These are phyloP conservation scores for Drosophila micromelanica DNA, from an alignment of 1,140 invertebrate genomes.

Conservation along the genomic window DNA sequence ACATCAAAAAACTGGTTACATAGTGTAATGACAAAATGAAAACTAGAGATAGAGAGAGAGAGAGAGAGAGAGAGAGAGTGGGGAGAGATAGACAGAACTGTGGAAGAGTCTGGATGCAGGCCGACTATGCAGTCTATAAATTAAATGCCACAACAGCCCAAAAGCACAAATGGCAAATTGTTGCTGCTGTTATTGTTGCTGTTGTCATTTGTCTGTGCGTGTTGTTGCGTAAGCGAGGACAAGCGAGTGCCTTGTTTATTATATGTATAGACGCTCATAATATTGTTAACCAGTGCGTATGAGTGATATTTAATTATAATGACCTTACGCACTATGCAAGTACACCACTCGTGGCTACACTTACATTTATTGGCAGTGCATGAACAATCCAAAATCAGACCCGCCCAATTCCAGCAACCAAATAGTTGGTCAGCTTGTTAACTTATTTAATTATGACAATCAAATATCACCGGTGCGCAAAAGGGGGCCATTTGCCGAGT, in stretches of 20 bases:
- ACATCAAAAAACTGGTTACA: not conserved
- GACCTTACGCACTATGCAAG: conserved; percentile 43
- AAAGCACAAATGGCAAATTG: conserved; percentile 70
- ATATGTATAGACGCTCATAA: conserved; percentile 26
- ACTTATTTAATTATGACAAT: conserved; percentile 55
- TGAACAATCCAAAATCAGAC: not conserved
- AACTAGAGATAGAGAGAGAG: not conserved
- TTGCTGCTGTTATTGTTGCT: conserved; percentile 36
- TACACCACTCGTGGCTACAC: conserved; percentile 19
- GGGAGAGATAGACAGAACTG: conserved; percentile 2
- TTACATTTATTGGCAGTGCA: conserved; percentile 37
- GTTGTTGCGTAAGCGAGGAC: conserved; percentile 60
- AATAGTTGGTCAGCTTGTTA: conserved; percentile 38
- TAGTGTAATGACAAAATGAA: not conserved
- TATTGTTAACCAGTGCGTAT: conserved; percentile 67
- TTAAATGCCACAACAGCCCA: conserved; percentile 59
- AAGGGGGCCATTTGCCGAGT: conserved; percentile 10
- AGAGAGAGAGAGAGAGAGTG: conserved; percentile 15
- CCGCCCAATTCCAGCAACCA: not conserved
- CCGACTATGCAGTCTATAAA: conserved; percentile 66
- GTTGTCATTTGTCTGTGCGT: conserved; percentile 63
- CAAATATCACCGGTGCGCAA: conserved; percentile 22
- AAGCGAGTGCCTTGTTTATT: conserved; percentile 59
- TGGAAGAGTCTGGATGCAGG: conserved; percentile 31
- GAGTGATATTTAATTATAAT: conserved; percentile 76